Percentiles rank a stretch among this genome's conserved stretches.
phyloP scores from a whole-genome alignment of 2,113 vertebrate genomes.

The Parus major region DNA sequence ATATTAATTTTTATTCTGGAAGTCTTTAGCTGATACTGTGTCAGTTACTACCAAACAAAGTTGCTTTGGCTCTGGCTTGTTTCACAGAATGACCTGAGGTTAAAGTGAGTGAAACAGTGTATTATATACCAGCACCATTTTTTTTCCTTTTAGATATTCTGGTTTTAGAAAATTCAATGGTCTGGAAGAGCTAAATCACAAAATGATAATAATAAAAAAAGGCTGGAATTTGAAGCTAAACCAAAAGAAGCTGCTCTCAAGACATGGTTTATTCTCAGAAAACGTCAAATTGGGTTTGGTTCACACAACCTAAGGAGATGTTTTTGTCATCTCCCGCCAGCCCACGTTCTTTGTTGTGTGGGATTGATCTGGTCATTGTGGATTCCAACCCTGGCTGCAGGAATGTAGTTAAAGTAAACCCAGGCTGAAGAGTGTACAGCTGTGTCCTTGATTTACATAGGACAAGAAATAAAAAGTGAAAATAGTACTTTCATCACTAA shows the following conservation, averaged over 20 bases:
- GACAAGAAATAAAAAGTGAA: background rate
- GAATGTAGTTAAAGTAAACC: background rate
- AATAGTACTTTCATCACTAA: background rate
- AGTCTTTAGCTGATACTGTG: background rate
- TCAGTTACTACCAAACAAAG: background rate
- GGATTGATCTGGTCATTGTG: background rate
- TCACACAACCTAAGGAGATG: background rate
- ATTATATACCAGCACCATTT: background rate
- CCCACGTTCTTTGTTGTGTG: background rate
- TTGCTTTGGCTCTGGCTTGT: background rate
- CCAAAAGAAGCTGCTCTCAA: background rate
- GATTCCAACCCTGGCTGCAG: background rate
- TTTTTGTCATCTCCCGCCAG: background rate
- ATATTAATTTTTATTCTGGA: background rate
- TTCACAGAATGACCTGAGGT: background rate
- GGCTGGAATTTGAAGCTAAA: background rate
- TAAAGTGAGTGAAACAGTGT: background rate
- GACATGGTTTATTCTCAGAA: background rate
- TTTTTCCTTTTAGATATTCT: background rate
- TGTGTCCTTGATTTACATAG: background rate
- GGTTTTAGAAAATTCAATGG: background rate
- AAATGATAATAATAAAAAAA: background rate
- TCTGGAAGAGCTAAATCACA: background rate
- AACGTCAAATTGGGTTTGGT: background rate
- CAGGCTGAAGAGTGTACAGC: background rate